These are phyloP conservation scores for Apus apus DNA, from an alignment of 2,113 vertebrate genomes.

Conservation along the genomic window DNA sequence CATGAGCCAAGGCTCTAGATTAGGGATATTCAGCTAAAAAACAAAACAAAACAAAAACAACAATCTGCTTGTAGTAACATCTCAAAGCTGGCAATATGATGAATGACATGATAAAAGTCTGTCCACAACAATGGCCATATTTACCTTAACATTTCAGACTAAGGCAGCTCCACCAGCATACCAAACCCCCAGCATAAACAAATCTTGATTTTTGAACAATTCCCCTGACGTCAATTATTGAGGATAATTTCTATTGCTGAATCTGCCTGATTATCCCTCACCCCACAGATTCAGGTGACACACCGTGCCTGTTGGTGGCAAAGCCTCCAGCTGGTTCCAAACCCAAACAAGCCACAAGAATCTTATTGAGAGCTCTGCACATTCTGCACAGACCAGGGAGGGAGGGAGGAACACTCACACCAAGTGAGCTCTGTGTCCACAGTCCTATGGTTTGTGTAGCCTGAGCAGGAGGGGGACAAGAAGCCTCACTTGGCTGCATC, in stretches of 20 bases:
- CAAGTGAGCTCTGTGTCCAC: not conserved
- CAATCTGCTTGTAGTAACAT: not conserved
- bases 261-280: not conserved
- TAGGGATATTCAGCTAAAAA: not conserved
- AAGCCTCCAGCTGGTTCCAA: not conserved
- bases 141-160: not conserved
- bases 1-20: not conserved
- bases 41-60: not conserved
- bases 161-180: not conserved
- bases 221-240: not conserved
- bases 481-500: not conserved
- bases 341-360: not conserved
- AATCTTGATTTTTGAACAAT: not conserved
- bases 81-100: not conserved
- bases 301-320: not conserved
- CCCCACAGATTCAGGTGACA: not conserved
- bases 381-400: not conserved
- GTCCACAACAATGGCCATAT: not conserved
- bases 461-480: not conserved
- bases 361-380: not conserved
- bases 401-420: not conserved
- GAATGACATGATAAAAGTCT: not conserved
- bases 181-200: not conserved
- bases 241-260: not conserved
- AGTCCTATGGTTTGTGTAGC: not conserved